Percentiles rank a stretch among this genome's conserved stretches.
Evolutionary conservation across 2,113 vertebrate genomes (phyloP).

Genomic region (Machaerirhynchus nigripectus): DNA sequence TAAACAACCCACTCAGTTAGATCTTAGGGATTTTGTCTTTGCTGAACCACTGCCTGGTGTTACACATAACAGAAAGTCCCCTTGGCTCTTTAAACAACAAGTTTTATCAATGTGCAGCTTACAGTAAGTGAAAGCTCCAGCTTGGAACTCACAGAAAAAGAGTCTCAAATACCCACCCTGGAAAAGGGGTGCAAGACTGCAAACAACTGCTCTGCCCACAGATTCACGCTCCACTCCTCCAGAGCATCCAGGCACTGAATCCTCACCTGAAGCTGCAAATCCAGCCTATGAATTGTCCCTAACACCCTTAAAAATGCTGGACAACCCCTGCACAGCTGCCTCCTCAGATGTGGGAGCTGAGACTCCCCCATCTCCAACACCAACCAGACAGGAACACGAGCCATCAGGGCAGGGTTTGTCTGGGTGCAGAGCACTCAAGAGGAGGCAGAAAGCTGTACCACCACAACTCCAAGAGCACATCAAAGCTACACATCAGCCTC

Average conservation of each 20-base stretch:
- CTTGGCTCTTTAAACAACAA: neutral
- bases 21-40: neutral
- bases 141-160: neutral
- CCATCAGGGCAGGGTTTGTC: neutral
- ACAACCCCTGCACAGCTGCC: neutral
- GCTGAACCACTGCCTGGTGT: neutral
- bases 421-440: neutral
- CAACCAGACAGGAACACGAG: accelerated
- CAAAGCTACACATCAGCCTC: neutral
- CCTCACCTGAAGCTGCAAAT: neutral
- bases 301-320: neutral
- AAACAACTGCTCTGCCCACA: neutral
- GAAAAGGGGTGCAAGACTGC: neutral
- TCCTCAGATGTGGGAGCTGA: neutral
- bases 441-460: neutral
- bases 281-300: neutral
- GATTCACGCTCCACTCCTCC: neutral
- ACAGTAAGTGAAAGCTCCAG: neutral
- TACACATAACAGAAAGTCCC: neutral
- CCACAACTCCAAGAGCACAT: neutral
- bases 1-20: neutral
- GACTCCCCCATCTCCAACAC: neutral
- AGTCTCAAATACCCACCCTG: neutral
- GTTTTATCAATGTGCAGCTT: neutral
- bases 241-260: neutral